phyloP scores from a whole-genome alignment of 2,888 invertebrate species.

The Parochlus steinenii region DNA sequence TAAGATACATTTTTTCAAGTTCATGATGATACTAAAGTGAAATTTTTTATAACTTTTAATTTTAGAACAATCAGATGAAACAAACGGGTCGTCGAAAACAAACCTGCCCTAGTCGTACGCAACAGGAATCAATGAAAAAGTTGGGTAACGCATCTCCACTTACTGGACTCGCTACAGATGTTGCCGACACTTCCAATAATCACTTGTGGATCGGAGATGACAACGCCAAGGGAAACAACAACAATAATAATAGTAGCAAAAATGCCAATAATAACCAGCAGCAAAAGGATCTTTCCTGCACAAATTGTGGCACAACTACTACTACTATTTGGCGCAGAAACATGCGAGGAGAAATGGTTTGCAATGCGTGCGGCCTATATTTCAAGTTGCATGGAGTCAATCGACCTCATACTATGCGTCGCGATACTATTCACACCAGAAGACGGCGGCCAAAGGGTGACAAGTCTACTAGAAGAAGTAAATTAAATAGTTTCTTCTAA shows the following conservation, averaged over 20 bases:
- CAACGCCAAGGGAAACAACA: slow-evolving; percentile 14
- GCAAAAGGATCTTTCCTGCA: slow-evolving; percentile 65
- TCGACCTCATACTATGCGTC: slow-evolving; percentile 85
- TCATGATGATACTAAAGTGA: not conserved
- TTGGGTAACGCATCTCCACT: slow-evolving; percentile 12
- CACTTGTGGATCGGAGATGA: slow-evolving; percentile 12
- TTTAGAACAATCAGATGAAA: slow-evolving; percentile 20
- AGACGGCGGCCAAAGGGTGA: slow-evolving; percentile 71
- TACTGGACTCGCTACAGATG: slow-evolving; percentile 7
- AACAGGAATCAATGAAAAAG: slow-evolving; percentile 10
- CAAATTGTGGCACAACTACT: slow-evolving; percentile 93
- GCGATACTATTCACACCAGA: slow-evolving; percentile 90
- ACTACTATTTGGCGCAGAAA: slow-evolving; percentile 97
- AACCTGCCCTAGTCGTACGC: slow-evolving; percentile 57
- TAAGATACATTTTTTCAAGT: slow-evolving; percentile 15
- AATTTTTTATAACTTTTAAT: not conserved
- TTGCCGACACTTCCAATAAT: slow-evolving; percentile 6
- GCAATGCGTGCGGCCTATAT: slow-evolving; percentile 96
- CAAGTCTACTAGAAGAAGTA: slow-evolving; percentile 37
- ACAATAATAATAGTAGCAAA: slow-evolving; percentile 15
- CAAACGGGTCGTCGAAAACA: slow-evolving; percentile 53
- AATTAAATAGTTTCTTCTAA: slow-evolving; percentile 19
- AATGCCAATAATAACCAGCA: slow-evolving; percentile 18
- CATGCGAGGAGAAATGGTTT: slow-evolving; percentile 93
- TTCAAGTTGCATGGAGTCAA: slow-evolving; percentile 91